Evolutionary conservation across 2,113 vertebrate species (phyloP).

Genomic region (Lucifuga dentata): DNA sequence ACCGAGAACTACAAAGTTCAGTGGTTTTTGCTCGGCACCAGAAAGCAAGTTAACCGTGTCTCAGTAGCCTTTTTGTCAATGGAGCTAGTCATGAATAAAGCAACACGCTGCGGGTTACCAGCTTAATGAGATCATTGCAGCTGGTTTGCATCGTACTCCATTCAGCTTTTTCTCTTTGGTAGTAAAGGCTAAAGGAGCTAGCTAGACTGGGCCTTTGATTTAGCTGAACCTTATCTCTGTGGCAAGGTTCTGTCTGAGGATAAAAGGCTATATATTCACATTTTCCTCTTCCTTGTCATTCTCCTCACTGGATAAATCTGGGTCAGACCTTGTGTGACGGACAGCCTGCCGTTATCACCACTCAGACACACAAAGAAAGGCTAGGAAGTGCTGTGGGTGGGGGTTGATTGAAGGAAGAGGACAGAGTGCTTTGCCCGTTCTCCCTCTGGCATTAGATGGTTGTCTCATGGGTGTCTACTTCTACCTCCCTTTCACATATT

Average conservation of each 20-base stretch:
- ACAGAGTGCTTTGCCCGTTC: constrained; percentile 52
- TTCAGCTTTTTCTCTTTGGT: background rate
- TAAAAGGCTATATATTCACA: constrained; percentile 43
- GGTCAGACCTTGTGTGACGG: constrained; percentile 78
- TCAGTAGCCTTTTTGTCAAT: constrained; percentile 37
- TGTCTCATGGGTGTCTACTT: constrained; percentile 49
- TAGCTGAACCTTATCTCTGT: constrained; percentile 11
- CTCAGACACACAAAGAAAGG: constrained; percentile 68
- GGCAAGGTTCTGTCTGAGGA: constrained; percentile 8
- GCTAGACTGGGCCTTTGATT: constrained; percentile 21
- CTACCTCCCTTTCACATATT: constrained; percentile 50
- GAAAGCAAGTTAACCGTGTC: constrained; percentile 40
- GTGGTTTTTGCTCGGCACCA: constrained; percentile 1
- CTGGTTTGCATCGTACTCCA: constrained; percentile 21
- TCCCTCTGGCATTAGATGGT: constrained; percentile 34
- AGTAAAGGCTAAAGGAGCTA: background rate
- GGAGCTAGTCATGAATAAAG: constrained; percentile 36
- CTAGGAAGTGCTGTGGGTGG: constrained; percentile 52
- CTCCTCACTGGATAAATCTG: constrained; percentile 59
- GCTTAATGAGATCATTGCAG: constrained; percentile 49
- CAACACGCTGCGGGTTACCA: constrained; percentile 27
- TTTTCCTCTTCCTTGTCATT: constrained; percentile 28
- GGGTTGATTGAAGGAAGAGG: constrained; percentile 42
- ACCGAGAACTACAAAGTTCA: constrained; percentile 15
- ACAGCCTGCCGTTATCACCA: constrained; percentile 74